phyloP scores from a whole-genome alignment of 2,888 invertebrate species.

The Halictus quadricinctus region DNA sequence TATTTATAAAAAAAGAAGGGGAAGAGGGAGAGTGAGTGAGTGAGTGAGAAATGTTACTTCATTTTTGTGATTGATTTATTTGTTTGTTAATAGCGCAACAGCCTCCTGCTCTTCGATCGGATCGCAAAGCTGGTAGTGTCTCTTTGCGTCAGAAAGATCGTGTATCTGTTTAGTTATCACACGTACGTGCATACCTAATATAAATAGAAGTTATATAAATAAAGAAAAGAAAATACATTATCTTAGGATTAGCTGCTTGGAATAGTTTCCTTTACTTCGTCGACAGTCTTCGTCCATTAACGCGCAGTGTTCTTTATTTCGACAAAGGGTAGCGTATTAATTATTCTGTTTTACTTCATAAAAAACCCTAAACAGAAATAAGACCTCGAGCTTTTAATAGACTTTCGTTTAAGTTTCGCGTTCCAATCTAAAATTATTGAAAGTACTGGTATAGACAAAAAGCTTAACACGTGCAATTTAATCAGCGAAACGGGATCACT shows the following conservation, averaged over 20 bases:
- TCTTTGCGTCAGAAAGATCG: slow-evolving; percentile 74
- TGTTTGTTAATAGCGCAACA: slow-evolving; percentile 47
- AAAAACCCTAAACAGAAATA: neutral
- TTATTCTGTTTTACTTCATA: neutral
- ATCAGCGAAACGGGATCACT: neutral
- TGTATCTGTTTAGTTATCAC: slow-evolving; percentile 81
- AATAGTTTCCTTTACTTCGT: slow-evolving; percentile 79
- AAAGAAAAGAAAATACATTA: slow-evolving; percentile 79
- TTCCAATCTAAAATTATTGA: neutral
- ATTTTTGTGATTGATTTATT: slow-evolving; percentile 22
- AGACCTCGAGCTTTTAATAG: neutral
- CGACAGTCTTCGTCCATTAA: slow-evolving; percentile 54
- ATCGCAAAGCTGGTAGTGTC: slow-evolving; percentile 70
- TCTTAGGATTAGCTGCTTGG: slow-evolving; percentile 82
- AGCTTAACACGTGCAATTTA: neutral
- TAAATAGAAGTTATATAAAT: slow-evolving; percentile 80
- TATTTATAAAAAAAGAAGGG: neutral
- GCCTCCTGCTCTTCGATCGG: slow-evolving; percentile 79
- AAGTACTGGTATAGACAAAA: neutral
- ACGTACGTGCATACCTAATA: slow-evolving; percentile 81
- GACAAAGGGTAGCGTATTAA: neutral
- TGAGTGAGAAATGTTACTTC: slow-evolving; percentile 9
- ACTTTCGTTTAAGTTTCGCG: neutral
- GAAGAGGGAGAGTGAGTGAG: neutral
- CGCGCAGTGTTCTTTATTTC: neutral